Base-by-base conservation (phyloP, 1,140 invertebrate genomes). In the Choristoneura fumiferana region DNA sequence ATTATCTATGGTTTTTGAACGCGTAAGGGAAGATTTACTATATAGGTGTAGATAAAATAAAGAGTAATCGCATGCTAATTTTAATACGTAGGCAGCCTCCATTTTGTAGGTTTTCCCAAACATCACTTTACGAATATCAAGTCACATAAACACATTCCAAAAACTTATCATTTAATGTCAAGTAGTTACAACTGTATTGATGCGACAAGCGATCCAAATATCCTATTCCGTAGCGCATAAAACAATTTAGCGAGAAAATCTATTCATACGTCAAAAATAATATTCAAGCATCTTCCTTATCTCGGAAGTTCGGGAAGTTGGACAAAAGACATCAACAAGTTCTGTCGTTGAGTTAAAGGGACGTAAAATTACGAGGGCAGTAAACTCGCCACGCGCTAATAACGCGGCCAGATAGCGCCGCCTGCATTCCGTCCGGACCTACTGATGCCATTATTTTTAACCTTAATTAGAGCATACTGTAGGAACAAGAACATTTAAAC, bases 291-390 rank as follows among this genome's bases (percentile, higher is more conserved):
- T 18, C 55, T 73, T 73, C 37, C 57, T 73, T 77, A 78, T 78
- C 76, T 69, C 37, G 49, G 54, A 75, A 81, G 61, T 73, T 69
- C 38, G 43, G 53, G 53, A 74, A 84, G 69, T 78, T 70, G 66
- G 63, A 76, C 76, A 79, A 60, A 82, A 84, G 78, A 76, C 74
- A 77, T 78, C 79, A 73, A 68, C 64, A 79, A 82, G 69, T 84
- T 75, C 71, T 73, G 73, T 76, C 74, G 71, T 81, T 74, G 65
- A 82, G 79, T 81, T 80, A 84, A 82, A 81, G 79, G 76, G 78
- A 81, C 71, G 77, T 84, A 76, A 78, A 81, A 84, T 81, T 81
- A 82, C 72, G 71, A 76, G 63, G 66, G 76, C 74, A 73, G 70
- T 79, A 81, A 80, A 82, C 43, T 49, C 43, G 22, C 43, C 43